Evolutionary conservation across 2,888 invertebrate species (phyloP), one percentile per base, ranked within the genome.

Genomic region (Agonopterix heracliana): DNA sequence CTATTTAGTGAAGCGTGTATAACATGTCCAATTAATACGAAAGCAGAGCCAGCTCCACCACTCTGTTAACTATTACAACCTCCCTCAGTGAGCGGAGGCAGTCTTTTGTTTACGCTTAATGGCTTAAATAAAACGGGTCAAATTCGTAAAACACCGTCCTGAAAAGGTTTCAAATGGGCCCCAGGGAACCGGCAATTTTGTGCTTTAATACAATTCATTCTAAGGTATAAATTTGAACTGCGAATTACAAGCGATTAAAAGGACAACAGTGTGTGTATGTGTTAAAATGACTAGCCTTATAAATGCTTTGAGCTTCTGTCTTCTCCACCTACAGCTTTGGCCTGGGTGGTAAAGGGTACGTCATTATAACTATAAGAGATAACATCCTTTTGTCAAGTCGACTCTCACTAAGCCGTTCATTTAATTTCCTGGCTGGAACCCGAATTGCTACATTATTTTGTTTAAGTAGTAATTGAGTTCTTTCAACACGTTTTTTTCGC

Each of bases 91-190:
- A 76, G 78, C 81, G 63, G 70, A 74, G 74, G 68, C 72, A 80
- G 75, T 81, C 85, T 85, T 85, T 86, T 86, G 83, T 84, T 82
- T 81, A 81, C 82, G 81, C 76, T 78, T 85, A 87, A 86, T 85
- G 83, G 81, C 82, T 83, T 81, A 83, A 85, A 85, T 81, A 83
- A 85, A 86, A 86, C 80, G 81, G 84, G 80, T 77, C 81, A 79
- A 83, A 84, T 85, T 82, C 80, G 76, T 74, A 78, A 78, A 82
- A 80, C 80, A 78, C 64, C 64, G 59, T 65, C 64, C 68, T 60
- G 61, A 74, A 81, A 82, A 81, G 73, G 77, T 71, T 80, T 76
- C 71, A 78, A 78, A 76, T 70, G 68, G 68, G 61, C 66, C 65
- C 55, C 53, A 46, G 52, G 56, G 56, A 60, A 63, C 65, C 50